These are phyloP conservation scores for Alsophila aescularia DNA, from an alignment of 2,888 invertebrate genomes.

Conservation along the genomic window DNA sequence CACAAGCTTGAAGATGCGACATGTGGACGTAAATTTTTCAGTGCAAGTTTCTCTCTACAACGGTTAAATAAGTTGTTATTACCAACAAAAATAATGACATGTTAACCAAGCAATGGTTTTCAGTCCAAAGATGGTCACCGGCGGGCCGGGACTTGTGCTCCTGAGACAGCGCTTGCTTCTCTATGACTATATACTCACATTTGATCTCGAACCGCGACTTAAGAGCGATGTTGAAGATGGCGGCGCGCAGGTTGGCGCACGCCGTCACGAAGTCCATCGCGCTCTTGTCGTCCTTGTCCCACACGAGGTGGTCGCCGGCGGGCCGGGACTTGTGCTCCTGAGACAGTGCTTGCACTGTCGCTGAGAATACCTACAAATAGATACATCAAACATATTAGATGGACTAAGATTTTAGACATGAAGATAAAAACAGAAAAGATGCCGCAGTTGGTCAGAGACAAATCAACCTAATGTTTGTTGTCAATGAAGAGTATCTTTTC, in stretches of 20 bases:
- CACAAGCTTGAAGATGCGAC: too few species aligned
- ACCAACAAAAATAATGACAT: too few species aligned
- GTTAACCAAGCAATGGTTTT: background rate
- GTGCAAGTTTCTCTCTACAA: too few species aligned
- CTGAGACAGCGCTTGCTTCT: conserved; percentile 58
- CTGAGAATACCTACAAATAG: conserved; percentile 85
- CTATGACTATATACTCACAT: conserved; percentile 88
- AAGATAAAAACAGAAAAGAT: too few species aligned
- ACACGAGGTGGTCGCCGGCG: conserved; percentile 90
- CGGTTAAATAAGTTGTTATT: too few species aligned
- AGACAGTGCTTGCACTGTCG: conserved; percentile 87
- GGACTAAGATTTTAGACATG: too few species aligned
- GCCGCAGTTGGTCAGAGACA: too few species aligned
- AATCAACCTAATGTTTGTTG: too few species aligned
- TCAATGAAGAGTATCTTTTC: too few species aligned
- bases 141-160: conserved; percentile 81
- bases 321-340: conserved; percentile 81
- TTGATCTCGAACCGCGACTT: conserved; percentile 97
- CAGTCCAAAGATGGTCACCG: conserved; percentile 55
- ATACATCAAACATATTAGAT: too few species aligned
- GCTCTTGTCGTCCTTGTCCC: conserved; percentile 98
- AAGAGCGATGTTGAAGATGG: conserved; percentile 94
- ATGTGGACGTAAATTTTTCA: too few species aligned
- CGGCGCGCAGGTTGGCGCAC: conserved; percentile 96
- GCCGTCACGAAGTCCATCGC: conserved; percentile 98